These are phyloP conservation scores for Menura novaehollandiae DNA, from an alignment of 2,113 vertebrate genomes.

Conservation along the genomic window DNA sequence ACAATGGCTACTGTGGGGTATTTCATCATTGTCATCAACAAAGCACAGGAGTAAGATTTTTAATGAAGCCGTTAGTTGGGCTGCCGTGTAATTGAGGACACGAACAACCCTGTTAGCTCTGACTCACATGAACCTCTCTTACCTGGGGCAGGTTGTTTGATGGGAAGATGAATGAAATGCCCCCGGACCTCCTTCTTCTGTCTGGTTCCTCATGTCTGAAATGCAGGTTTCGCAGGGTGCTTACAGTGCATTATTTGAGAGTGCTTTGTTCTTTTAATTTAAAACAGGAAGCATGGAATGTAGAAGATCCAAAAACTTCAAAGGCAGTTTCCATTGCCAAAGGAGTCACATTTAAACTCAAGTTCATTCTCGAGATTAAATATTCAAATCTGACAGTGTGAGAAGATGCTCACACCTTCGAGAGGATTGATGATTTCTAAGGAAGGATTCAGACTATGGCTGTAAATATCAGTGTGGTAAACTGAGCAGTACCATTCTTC, in stretches of 20 bases:
- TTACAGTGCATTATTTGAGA: background rate
- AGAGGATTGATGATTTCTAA: background rate
- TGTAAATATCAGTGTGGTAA: background rate
- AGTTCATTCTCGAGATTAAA: slow-evolving; percentile 13
- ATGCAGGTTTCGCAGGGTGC: background rate
- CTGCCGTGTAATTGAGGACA: background rate
- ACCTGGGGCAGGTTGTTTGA: background rate
- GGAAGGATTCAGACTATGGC: background rate
- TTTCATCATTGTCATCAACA: background rate
- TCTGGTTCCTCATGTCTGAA: background rate
- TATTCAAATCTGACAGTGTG: slow-evolving; percentile 19
- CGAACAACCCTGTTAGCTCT: background rate
- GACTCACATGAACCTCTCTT: background rate
- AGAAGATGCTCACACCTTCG: background rate
- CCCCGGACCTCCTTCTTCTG: background rate
- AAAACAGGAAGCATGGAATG: background rate
- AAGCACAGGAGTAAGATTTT: background rate
- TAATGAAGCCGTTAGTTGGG: background rate
- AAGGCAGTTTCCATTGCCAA: slow-evolving; percentile 32
- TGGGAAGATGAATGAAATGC: background rate
- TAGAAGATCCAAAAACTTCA: slow-evolving; percentile 29
- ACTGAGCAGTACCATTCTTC: background rate
- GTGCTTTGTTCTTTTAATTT: slow-evolving; percentile 19
- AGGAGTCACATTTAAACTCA: background rate
- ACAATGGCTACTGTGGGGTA: background rate